Evolutionary conservation across 2,113 vertebrate species (phyloP), one percentile per base, ranked within the genome.

Genomic region (Morone saxatilis): DNA sequence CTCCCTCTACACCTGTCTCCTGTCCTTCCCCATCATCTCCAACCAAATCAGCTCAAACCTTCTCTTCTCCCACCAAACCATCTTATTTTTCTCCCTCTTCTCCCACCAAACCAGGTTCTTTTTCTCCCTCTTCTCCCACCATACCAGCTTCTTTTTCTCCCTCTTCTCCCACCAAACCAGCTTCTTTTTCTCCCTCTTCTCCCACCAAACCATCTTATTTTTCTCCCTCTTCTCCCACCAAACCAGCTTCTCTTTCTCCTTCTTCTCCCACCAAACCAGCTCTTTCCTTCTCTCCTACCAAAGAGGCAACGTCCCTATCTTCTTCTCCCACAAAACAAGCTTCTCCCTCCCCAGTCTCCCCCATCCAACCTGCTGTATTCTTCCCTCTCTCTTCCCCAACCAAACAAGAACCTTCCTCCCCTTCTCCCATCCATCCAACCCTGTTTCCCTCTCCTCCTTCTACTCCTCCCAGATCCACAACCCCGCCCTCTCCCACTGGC

Each of bases 371-470:
- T 0, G 51, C 20, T 1, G 63, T 84, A 0, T 82, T 86, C 47
- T 84, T 87, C 61, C 85, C 85, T 3, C 81, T 59, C 36, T 84
- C 84, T 1, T 80, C 89, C n/a, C 85, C 88, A 1, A 71, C 51
- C 54, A 57, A 80, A 70, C 81, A 47, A 19, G 84, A 85, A 8
- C 66, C 87, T 41, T 48, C 90, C 20, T 84, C 84, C 14, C 83
- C 87, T 1, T 71, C 80, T 19, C 62, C 50, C 41, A 53, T 81
- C 79, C 87, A 86, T 6, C 89, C 90, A 2, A 81, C 84, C 11
- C 79, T 90, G 80, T 94, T 93, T 62, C 92, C 92, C 48, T 93
- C 92, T 47, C 91, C 93, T 69, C 92, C 91, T 0, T 93, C 89
- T 25, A 88, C 90, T 67, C 67, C 20, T 90, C 88, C 89, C 70